Conservation (phyloP, 2,113 vertebrate species). For the Leptocoma aspasia region DNA sequence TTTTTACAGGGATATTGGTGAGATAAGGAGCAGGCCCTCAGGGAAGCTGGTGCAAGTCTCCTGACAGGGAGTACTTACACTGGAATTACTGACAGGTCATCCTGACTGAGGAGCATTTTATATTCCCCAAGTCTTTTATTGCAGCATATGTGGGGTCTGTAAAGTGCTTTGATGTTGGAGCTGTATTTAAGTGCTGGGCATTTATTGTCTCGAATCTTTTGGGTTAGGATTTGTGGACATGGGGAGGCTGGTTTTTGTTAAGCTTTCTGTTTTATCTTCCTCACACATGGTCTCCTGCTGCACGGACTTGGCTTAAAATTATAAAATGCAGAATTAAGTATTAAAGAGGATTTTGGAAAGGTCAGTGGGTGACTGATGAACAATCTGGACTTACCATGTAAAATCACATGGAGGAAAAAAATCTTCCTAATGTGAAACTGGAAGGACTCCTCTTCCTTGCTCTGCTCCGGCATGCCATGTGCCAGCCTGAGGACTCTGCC, state of each 20-base stretch:
- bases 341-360: constrained; percentile 2
- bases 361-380: not conserved
- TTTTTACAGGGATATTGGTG: not conserved
- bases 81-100: not conserved
- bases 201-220: not conserved
- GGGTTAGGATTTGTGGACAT: not conserved
- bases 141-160: not conserved
- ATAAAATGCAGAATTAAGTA: not conserved
- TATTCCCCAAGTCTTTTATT: not conserved
- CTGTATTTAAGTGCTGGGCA: not conserved
- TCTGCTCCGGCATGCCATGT: accelerated
- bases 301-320: not conserved
- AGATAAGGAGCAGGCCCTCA: not conserved
- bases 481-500: not conserved
- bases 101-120: not conserved
- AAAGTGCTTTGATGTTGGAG: constrained; percentile 1
- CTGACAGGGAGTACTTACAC: not conserved
- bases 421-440: not conserved
- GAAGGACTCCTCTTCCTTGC: not conserved
- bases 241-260: constrained; percentile 23
- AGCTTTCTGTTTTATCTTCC: not conserved
- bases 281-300: constrained; percentile 9
- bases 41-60: not conserved
- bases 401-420: not conserved
- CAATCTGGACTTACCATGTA: not conserved